phyloP scores from a whole-genome alignment of 1,140 invertebrate genomes.

The Rhynchophorus ferrugineus region DNA sequence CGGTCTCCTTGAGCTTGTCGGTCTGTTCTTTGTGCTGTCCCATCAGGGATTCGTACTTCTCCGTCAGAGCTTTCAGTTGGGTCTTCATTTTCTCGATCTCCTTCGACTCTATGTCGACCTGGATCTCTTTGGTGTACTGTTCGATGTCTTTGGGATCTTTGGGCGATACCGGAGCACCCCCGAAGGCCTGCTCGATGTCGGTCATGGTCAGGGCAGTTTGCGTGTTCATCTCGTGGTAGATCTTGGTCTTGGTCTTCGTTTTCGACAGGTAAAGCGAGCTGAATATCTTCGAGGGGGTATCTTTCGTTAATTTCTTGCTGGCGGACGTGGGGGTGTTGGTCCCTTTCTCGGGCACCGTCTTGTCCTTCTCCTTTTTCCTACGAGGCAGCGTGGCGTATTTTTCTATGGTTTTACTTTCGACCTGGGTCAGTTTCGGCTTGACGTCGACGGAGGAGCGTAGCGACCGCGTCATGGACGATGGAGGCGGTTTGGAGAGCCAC shows the following conservation, averaged over 20 bases:
- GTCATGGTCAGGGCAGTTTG: constrained; percentile 65
- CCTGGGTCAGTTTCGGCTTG: constrained; percentile 24
- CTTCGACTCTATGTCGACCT: constrained; percentile 56
- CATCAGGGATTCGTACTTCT: constrained; percentile 35
- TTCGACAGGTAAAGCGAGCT: constrained; percentile 32
- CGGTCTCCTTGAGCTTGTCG: constrained; percentile 44
- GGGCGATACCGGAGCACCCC: constrained; percentile 47
- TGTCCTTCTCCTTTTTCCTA: constrained; percentile 52
- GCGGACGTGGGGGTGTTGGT: constrained; percentile 34
- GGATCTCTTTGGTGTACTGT: constrained; percentile 45
- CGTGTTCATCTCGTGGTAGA: constrained; percentile 67
- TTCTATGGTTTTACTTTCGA: constrained; percentile 52
- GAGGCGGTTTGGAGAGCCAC: constrained; percentile 48
- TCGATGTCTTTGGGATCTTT: constrained; percentile 35
- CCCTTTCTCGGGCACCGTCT: constrained; percentile 41
- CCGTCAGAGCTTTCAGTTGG: constrained; percentile 45
- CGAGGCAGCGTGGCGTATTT: constrained; percentile 70
- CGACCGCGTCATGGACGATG: constrained; percentile 34
- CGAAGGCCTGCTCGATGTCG: constrained; percentile 63
- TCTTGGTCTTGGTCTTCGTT: constrained; percentile 53
- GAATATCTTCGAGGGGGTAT: constrained; percentile 40
- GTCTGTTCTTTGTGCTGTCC: constrained; percentile 40
- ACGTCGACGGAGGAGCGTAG: constrained; percentile 27
- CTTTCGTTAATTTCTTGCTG: constrained; percentile 38
- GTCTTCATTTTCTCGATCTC: constrained; percentile 52